A percentile compares a stretch with the other conserved stretches of the same genome.
Evolutionary conservation across 2,888 invertebrate species (phyloP).

Genomic region (Rhogogaster chlorosoma): DNA sequence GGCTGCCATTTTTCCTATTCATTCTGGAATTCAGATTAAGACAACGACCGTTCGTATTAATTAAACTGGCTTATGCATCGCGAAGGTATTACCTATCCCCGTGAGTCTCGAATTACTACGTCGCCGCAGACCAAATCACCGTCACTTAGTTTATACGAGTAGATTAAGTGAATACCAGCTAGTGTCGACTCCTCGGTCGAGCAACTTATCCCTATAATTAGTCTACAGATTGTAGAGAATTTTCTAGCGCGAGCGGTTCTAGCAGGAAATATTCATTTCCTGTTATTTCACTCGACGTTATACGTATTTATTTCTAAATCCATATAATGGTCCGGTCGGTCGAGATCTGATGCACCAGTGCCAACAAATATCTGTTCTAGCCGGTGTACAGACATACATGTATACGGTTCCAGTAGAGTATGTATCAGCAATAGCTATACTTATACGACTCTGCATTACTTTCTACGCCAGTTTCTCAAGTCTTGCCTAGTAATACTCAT

Average conservation of each 20-base stretch:
- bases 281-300: slow-evolving; percentile 39
- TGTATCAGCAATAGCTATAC: neutral
- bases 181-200: slow-evolving; percentile 13
- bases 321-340: neutral
- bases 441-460: neutral
- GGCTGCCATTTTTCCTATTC: neutral
- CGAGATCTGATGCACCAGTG: neutral
- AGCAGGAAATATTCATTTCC: slow-evolving; percentile 46
- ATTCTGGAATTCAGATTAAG: neutral
- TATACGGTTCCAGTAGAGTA: neutral
- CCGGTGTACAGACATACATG: neutral
- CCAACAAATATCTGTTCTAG: neutral
- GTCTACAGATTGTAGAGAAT: slow-evolving; percentile 10
- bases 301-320: slow-evolving; percentile 25
- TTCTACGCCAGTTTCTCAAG: slow-evolving; percentile 33
- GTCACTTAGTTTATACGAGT: slow-evolving; percentile 30
- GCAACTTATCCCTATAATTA: slow-evolving; percentile 7
- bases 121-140: neutral
- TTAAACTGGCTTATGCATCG: neutral
- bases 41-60: neutral
- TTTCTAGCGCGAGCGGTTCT: slow-evolving; percentile 11
- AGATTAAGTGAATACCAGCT: neutral
- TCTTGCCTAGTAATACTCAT: neutral
- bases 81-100: slow-evolving; percentile 19
- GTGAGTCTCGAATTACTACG: neutral